Base-by-base conservation (phyloP, 2,113 vertebrate species). In the Saccopteryx bilineata region DNA sequence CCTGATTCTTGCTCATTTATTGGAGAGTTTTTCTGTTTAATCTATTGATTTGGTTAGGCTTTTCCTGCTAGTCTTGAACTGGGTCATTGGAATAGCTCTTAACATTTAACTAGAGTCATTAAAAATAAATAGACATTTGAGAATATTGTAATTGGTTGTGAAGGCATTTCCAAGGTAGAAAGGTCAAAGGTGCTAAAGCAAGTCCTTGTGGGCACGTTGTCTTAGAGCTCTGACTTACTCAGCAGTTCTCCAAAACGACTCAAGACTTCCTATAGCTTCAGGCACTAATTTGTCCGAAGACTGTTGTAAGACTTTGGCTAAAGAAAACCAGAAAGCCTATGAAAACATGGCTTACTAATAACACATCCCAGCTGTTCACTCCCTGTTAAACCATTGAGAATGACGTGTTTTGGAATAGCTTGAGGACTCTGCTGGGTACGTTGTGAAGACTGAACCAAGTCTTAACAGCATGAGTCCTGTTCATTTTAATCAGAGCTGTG, bases 241-340 rank as follows among this genome's bases (percentile, higher is more conserved):
- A 98, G 98, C 98, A 98, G 46, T 98, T 98, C 95, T 97, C 75
- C 89, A 92, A 66, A 0, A 0, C 65, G 48, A 65, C 97, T 97
- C 90, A 98, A 98, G 89, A 98, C 96, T 98, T 98, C 98, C 98
- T 98, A 95, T 97, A 97, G 97, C 98, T 98, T 97, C 96, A 97
- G 98, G 98, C 98, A 98, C 90, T 98, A 98, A 98, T 98, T 98
- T 98, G 97, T 98, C 97, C 93, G 11, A 98, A 98, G 97, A 96
- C 95, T 98, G 94, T 97, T 98, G 89, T 97, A 98, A 97, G 90
- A 96, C 58, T 97, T 98, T 95, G 94, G 82, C 97, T 98, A 98
- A 98, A 98, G 98, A 98, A 98, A 98, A 98, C 94, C 97, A 98
- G 98, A 98, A 98, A 98, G 85, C 85, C 94, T 97, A 96, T 95